These are phyloP conservation scores for Tenualosa thibaudeaui DNA, from an alignment of 2,797 vertebrate genomes.

Conservation along the genomic window DNA sequence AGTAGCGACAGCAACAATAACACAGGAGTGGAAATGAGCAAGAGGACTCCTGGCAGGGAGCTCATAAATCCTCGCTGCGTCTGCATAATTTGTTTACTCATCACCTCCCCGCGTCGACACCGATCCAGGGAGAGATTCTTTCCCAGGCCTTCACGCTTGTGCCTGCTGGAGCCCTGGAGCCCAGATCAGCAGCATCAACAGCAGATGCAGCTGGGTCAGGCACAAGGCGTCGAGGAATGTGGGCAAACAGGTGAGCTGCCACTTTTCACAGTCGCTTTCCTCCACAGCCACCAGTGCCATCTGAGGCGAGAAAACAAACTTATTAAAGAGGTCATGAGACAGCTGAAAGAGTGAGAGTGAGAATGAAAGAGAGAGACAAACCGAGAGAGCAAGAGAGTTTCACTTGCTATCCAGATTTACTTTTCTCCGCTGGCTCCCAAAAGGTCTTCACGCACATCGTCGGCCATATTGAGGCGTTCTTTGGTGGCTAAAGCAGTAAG, in stretches of 20 bases:
- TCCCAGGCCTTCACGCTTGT: background rate
- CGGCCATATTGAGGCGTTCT: slow-evolving; percentile 36
- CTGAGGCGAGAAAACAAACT: slow-evolving; percentile 49
- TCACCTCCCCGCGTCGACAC: slow-evolving; percentile 1
- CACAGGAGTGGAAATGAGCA: slow-evolving; percentile 36
- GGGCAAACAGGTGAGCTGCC: slow-evolving; percentile 24
- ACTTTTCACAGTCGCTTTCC: slow-evolving; percentile 43
- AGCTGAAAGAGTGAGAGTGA: slow-evolving; percentile 25
- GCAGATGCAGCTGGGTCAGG: slow-evolving; percentile 28
- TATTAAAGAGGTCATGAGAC: slow-evolving; percentile 15
- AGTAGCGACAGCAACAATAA: background rate
- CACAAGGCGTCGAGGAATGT: slow-evolving; percentile 18
- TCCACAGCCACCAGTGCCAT: slow-evolving; percentile 37
- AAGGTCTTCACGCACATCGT: slow-evolving; percentile 48
- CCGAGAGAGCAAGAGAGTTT: background rate
- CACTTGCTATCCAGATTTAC: slow-evolving; percentile 27
- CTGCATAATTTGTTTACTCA: slow-evolving; percentile 36
- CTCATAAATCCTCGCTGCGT: slow-evolving; percentile 41
- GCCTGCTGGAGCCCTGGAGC: background rate
- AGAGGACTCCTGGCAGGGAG: slow-evolving; percentile 26
- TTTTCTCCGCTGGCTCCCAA: slow-evolving; percentile 37
- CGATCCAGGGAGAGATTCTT: background rate
- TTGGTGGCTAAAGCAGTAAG: slow-evolving; percentile 39
- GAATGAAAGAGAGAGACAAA: background rate
- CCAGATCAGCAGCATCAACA: background rate